phyloP scores from a whole-genome alignment of 2,888 invertebrate genomes.

The Caradrina clavipalpis region DNA sequence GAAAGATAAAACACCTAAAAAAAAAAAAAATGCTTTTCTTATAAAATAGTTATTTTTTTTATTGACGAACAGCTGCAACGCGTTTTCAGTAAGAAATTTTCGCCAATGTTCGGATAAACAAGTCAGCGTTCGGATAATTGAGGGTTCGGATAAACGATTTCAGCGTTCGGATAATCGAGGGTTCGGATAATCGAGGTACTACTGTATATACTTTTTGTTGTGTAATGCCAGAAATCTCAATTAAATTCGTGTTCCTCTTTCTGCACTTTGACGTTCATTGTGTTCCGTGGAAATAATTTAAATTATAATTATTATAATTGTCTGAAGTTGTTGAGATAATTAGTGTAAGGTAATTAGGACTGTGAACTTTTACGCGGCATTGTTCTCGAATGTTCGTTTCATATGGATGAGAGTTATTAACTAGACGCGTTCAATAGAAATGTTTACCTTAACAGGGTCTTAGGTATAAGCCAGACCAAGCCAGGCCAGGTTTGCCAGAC shows the following conservation, averaged over 20 bases:
- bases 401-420: not conserved
- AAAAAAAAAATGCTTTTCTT: too few relatives aligned
- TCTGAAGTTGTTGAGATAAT: not conserved
- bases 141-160: too few relatives aligned
- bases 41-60: too few relatives aligned
- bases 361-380: not conserved
- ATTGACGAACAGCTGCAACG: too few relatives aligned
- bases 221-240: constrained; percentile 4
- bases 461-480: too few relatives aligned
- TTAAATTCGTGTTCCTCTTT: not conserved
- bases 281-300: not conserved
- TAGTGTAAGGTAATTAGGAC: not conserved
- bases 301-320: not conserved
- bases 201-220: not conserved
- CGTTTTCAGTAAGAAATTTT: too few relatives aligned
- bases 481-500: too few relatives aligned
- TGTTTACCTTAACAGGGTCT: not conserved
- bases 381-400: not conserved
- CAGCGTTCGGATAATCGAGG: too few relatives aligned
- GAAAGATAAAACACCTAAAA: too few relatives aligned
- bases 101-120: too few relatives aligned
- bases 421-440: not conserved
- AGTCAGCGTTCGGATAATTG: too few relatives aligned
- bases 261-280: not conserved
- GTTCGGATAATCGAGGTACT: too few relatives aligned